Base-by-base conservation (phyloP, 1,140 invertebrate species). In the Neodiprion virginianus region DNA sequence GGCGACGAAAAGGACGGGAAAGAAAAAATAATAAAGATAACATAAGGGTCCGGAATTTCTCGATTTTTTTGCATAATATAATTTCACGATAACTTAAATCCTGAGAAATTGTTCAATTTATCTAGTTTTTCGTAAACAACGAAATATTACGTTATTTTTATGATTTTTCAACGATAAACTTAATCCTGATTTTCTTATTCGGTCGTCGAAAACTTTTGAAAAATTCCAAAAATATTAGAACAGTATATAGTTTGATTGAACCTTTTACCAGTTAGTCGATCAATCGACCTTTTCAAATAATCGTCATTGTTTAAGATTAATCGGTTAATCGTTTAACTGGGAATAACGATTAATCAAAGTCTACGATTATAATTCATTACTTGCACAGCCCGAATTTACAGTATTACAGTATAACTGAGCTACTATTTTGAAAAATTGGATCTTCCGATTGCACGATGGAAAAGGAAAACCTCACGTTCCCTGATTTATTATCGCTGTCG, bases 81-180 rank as follows among this genome's bases (percentile, higher is more conserved):
- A 66, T 49, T 69, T 74, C 48, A 72, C 1, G n/a, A 5, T 61
- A 53, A 28, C 65, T 21, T 72, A 8, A 66, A 66, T 28, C 65
- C 49, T 1, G 53, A 40, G 28, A 40, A 40, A 21, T 21, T 21
- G 17, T 40, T 40, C 28, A 40, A 40, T 40, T 40, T 40, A 40
- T 40, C 28, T 40, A 40, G 28, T 5, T 40, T 40, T 40, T 40
- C 28, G n/a, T 61, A 61, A 61, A 61, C 11, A 61, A 3, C 1
- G 7, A 1, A 61, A 61, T 61, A n/a, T n/a, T 3, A 3, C 11
- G 53, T n/a, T 61, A 12, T 61, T 61, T 0, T 61, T 61, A n/a
- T 12, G 1, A 61, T n/a, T 12, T 12, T 12, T 12, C 11, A n/a
- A n/a, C 7, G 7, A 61, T 61, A 4, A 11, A 1, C 50, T 53